phyloP scores from a whole-genome alignment of 2,113 vertebrate genomes.

The Dendrocopos noguchii region DNA sequence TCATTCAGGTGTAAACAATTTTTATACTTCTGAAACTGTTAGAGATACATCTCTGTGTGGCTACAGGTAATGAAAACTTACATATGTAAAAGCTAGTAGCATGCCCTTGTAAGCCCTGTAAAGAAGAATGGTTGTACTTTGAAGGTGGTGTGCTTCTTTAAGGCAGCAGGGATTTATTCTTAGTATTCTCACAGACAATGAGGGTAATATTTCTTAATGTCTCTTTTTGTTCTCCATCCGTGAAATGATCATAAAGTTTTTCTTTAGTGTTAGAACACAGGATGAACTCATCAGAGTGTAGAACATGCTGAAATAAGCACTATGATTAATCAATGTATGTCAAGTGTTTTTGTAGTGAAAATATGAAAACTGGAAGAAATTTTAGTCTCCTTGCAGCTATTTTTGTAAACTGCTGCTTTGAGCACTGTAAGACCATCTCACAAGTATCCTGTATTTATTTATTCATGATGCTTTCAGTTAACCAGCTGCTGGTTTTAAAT shows the following conservation, averaged over 20 bases:
- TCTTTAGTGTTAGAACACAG: not conserved
- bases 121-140: fast-evolving
- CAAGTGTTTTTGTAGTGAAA: not conserved
- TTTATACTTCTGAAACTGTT: not conserved
- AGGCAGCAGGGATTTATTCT: not conserved
- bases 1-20: not conserved
- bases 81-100: not conserved
- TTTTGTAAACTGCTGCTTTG: not conserved
- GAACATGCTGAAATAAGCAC: not conserved
- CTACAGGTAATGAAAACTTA: not conserved
- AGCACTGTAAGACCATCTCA: not conserved
- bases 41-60: fast-evolving
- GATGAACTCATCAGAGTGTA: not conserved
- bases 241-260: not conserved
- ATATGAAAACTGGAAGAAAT: not conserved
- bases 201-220: not conserved
- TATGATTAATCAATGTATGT: not conserved
- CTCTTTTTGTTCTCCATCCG: not conserved
- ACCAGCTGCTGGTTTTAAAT: slow-evolving; percentile 13
- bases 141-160: not conserved
- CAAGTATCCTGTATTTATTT: not conserved
- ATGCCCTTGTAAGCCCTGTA: not conserved
- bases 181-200: not conserved
- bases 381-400: not conserved
- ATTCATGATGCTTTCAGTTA: slow-evolving; percentile 27